Conservation (phyloP, 2,888 invertebrate genomes). For the Tinea pellionella region DNA sequence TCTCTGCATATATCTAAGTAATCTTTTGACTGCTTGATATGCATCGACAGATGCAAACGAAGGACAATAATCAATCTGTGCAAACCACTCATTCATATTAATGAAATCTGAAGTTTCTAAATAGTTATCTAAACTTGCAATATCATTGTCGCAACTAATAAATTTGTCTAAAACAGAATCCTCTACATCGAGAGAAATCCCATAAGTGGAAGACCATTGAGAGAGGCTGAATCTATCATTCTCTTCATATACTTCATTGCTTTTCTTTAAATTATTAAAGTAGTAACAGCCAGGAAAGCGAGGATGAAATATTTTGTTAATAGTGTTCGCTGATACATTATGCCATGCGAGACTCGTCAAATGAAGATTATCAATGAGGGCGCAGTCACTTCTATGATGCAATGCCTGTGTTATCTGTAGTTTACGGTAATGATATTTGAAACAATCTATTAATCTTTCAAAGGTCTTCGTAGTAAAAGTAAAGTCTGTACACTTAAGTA, state of each 20-base stretch:
- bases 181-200: constrained; percentile 24
- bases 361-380: constrained; percentile 25
- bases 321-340: constrained; percentile 24
- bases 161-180: constrained; percentile 25
- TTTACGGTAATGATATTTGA: constrained; percentile 32
- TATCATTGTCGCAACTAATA: constrained; percentile 26
- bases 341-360: constrained; percentile 32
- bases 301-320: constrained; percentile 24
- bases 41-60: constrained; percentile 27
- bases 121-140: constrained; percentile 19
- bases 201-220: constrained; percentile 26
- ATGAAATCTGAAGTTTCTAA: not conserved
- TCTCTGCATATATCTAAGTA: constrained; percentile 29
- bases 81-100: not conserved
- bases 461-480: constrained; percentile 23
- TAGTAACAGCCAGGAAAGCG: constrained; percentile 23
- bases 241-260: constrained; percentile 17
- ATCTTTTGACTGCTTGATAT: constrained; percentile 32
- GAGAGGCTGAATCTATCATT: constrained; percentile 26
- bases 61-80: constrained; percentile 17
- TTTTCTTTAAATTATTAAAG: constrained; percentile 7
- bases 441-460: constrained; percentile 27
- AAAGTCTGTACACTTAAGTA: constrained; percentile 22
- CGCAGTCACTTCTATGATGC: constrained; percentile 19
- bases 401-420: constrained; percentile 27